These are phyloP conservation scores for Taphrorychus bicolor DNA, from an alignment of 2,888 invertebrate species.

Conservation along the genomic window DNA sequence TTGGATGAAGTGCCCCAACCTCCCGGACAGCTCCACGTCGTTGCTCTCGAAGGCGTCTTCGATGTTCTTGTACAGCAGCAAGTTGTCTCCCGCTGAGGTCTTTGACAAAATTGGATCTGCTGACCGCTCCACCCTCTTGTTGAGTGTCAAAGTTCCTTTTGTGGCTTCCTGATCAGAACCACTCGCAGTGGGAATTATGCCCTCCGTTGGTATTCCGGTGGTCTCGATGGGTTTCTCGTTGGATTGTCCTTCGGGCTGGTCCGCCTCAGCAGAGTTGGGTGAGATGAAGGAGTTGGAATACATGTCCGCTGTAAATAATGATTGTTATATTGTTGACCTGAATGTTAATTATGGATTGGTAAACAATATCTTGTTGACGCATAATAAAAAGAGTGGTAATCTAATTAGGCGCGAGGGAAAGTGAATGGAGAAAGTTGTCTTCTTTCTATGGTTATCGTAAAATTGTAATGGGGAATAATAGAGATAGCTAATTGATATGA, in stretches of 20 bases:
- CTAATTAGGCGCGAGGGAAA: constrained; percentile 13
- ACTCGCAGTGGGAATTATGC: no score
- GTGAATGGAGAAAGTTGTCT: constrained; percentile 14
- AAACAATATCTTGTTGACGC: not conserved
- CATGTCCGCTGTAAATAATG: constrained; percentile 64
- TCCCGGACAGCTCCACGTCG: constrained; percentile 60
- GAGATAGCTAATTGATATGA: no score
- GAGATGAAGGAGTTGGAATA: constrained; percentile 73
- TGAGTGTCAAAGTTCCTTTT: constrained; percentile 29
- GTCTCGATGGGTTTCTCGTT: not conserved
- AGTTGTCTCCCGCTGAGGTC: constrained; percentile 60
- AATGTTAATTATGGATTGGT: not conserved
- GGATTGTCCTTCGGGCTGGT: not conserved
- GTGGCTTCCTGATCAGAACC: constrained; percentile 9
- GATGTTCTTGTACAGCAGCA: constrained; percentile 65
- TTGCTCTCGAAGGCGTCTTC: constrained; percentile 63
- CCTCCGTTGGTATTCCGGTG: not conserved
- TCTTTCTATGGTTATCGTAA: no score
- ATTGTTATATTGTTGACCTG: not conserved
- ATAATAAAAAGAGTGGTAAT: constrained; percentile 8
- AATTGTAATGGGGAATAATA: not conserved
- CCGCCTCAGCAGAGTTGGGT: constrained; percentile 66
- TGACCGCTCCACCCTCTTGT: constrained; percentile 46
- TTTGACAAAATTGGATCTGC: constrained; percentile 63
- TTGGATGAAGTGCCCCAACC: constrained; percentile 60